These are phyloP conservation scores for Falco cherrug DNA, from an alignment of 2,797 vertebrate genomes.

Conservation along the genomic window DNA sequence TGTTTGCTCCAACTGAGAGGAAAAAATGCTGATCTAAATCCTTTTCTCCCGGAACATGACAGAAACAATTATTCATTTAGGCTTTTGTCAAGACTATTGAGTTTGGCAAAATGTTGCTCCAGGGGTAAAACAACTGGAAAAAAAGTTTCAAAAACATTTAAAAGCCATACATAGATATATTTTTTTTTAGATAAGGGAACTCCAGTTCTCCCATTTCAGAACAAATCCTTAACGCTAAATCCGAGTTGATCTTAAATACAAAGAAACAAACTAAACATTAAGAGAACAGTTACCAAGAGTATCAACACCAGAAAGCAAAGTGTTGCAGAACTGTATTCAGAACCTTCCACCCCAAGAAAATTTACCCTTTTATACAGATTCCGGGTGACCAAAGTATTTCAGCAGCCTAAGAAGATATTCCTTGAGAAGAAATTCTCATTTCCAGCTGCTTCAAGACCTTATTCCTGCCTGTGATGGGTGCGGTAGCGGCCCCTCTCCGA, in stretches of 20 bases:
- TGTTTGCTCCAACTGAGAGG: not conserved
- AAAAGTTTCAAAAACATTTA: not conserved
- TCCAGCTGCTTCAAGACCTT: not conserved
- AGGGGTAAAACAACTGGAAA: not conserved
- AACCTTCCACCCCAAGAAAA: not conserved
- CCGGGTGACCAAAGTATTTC: not conserved
- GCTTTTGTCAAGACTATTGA: not conserved
- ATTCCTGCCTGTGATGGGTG: not conserved
- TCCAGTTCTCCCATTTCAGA: not conserved
- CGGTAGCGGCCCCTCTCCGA: accelerated
- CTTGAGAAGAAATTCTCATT: not conserved
- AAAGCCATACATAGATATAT: not conserved
- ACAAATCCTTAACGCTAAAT: not conserved
- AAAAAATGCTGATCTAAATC: slow-evolving; percentile 47
- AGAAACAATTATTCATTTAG: slow-evolving; percentile 41
- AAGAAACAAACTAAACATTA: not conserved
- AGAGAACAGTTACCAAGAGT: not conserved
- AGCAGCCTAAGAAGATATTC: not conserved
- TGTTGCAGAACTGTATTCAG: not conserved
- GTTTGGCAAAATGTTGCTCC: not conserved
- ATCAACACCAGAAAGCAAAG: not conserved
- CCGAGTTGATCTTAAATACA: not conserved
- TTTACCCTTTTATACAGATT: not conserved
- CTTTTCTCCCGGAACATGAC: not conserved
- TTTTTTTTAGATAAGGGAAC: not conserved